Percentiles rank a stretch among this genome's conserved stretches.
Conservation (phyloP, 2,888 invertebrate genomes). For the Cheilosia scutellata region DNA sequence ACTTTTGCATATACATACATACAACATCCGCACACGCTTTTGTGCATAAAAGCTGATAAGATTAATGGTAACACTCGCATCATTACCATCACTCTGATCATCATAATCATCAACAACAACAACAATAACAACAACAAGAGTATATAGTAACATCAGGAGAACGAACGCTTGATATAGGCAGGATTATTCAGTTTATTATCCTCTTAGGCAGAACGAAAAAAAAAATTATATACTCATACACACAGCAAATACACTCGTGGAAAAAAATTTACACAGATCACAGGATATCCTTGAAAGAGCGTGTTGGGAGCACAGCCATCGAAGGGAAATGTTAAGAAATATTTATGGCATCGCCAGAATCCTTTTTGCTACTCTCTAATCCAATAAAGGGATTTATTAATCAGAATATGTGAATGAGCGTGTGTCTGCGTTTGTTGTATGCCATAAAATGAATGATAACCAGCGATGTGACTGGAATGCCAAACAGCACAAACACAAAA, state of each 20-base stretch:
- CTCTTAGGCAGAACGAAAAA: slow-evolving; percentile 23
- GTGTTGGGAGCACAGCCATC: slow-evolving; percentile 13
- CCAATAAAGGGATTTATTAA: slow-evolving; percentile 74
- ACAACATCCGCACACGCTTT: slow-evolving; percentile 14
- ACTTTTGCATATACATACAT: slow-evolving; percentile 15
- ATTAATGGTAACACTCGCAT: slow-evolving; percentile 58
- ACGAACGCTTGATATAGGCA: not conserved
- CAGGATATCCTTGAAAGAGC: slow-evolving; percentile 43
- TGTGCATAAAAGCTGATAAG: slow-evolving; percentile 54
- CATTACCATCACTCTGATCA: slow-evolving; percentile 45
- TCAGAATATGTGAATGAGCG: slow-evolving; percentile 51
- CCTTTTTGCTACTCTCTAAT: slow-evolving; percentile 61
- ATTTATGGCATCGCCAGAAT: slow-evolving; percentile 68
- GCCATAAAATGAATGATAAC: slow-evolving; percentile 69
- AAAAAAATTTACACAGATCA: slow-evolving; percentile 48
- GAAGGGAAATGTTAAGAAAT: slow-evolving; percentile 69
- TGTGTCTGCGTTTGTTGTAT: slow-evolving; percentile 34
- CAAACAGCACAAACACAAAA: slow-evolving; percentile 15
- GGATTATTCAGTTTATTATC: slow-evolving; percentile 53
- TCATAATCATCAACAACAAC: slow-evolving; percentile 32
- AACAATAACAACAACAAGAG: slow-evolving; percentile 9
- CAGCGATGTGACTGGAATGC: slow-evolving; percentile 63
- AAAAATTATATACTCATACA: not conserved
- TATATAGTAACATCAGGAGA: no score
- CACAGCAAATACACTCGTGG: no score